Percentiles rank a stretch among this genome's conserved stretches.
Conservation (phyloP, 2,888 invertebrate species). For the Argyra leucocephala region DNA sequence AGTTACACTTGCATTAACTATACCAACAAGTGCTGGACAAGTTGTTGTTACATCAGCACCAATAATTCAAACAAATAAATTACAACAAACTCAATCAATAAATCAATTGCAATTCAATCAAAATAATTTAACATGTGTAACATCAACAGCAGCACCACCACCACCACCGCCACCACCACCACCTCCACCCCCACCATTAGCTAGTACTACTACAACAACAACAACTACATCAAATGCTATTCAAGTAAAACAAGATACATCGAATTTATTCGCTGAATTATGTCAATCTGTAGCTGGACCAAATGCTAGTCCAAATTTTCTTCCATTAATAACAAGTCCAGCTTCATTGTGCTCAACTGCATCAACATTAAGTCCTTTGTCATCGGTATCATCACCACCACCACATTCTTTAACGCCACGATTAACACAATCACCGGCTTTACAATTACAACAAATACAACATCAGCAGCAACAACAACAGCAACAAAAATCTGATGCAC, state of each 20-base stretch:
- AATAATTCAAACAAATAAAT: constrained; percentile 29
- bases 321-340: constrained; percentile 47
- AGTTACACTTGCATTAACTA: constrained; percentile 55
- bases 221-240: constrained; percentile 22
- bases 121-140: constrained; percentile 19
- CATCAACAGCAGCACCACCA: constrained; percentile 25
- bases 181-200: constrained; percentile 25
- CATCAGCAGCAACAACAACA: constrained; percentile 37
- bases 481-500: constrained; percentile 48
- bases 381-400: constrained; percentile 56
- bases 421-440: constrained; percentile 46
- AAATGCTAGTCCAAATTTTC: constrained; percentile 42
- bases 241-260: constrained; percentile 41
- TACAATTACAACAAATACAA: constrained; percentile 39
- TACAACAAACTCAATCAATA: constrained; percentile 23
- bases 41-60: constrained; percentile 48
- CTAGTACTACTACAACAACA: constrained; percentile 14
- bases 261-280: constrained; percentile 50
- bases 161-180: constrained; percentile 30
- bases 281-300: constrained; percentile 49
- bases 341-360: constrained; percentile 52
- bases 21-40: constrained; percentile 49
- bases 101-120: constrained; percentile 20
- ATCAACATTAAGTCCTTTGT: constrained; percentile 58
- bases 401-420: constrained; percentile 48